Evolutionary conservation across 2,797 vertebrate genomes (phyloP).

Genomic region (Notolepis coatsorum): DNA sequence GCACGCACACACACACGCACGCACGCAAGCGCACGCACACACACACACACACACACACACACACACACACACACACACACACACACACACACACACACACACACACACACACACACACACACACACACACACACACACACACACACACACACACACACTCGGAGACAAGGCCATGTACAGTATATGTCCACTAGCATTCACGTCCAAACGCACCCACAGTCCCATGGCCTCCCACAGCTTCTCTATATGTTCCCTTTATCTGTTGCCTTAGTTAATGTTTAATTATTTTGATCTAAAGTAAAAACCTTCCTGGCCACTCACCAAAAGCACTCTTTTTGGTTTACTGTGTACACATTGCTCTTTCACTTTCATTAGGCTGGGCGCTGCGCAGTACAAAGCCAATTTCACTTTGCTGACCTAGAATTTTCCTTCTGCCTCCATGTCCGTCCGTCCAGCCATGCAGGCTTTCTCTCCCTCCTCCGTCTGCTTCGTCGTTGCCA

Average conservation of each 20-base stretch:
- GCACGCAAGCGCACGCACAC: neutral
- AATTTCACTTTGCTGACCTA: conserved; percentile 25
- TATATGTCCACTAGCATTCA: too few relatives aligned
- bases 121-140: neutral
- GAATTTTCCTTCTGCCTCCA: conserved; percentile 2
- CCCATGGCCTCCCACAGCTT: neutral
- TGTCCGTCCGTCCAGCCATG: neutral
- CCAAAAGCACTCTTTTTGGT: neutral
- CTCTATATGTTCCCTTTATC: neutral
- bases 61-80: neutral
- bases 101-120: neutral
- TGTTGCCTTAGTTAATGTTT: neutral
- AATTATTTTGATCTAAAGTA: neutral
- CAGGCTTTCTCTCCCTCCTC: neutral
- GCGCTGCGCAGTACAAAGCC: neutral
- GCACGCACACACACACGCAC: too few relatives aligned
- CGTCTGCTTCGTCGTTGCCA: neutral
- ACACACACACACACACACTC: neutral
- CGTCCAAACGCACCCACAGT: neutral
- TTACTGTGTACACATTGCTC: conserved; percentile 2
- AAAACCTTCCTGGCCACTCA: neutral
- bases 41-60: neutral
- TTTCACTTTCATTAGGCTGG: conserved; percentile 13
- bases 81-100: neutral
- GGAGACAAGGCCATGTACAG: too few relatives aligned